These are phyloP conservation scores for Varecia variegata DNA, from an alignment of 2,797 vertebrate species.

Conservation along the genomic window DNA sequence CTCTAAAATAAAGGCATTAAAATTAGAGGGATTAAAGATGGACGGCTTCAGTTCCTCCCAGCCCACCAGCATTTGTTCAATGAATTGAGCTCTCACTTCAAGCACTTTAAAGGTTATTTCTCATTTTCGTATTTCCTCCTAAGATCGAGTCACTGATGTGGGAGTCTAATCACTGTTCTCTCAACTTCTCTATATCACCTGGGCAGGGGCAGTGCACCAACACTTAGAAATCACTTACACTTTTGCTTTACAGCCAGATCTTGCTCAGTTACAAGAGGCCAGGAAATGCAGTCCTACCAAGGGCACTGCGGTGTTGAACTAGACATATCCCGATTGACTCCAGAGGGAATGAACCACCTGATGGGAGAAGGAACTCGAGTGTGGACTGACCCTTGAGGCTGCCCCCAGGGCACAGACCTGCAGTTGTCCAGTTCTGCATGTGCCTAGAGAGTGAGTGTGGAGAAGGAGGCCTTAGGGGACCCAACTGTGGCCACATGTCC, in stretches of 20 bases:
- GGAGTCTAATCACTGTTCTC: not conserved
- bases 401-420: not conserved
- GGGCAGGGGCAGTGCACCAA: not conserved
- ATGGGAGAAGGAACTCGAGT: not conserved
- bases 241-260: not conserved
- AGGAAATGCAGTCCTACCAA: not conserved
- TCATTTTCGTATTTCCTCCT: slow-evolving; percentile 31
- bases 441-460: not conserved
- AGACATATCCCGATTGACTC: not conserved
- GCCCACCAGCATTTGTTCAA: not conserved
- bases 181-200: not conserved
- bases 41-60: not conserved
- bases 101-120: not conserved
- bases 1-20: not conserved
- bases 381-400: accelerated
- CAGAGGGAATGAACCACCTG: not conserved
- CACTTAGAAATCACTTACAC: not conserved
- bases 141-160: not conserved
- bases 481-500: not conserved
- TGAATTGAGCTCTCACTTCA: not conserved
- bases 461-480: not conserved
- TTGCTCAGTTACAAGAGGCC: not conserved
- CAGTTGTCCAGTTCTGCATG: not conserved
- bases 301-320: not conserved
- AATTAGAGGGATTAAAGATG: not conserved